Evolutionary conservation across 2,113 vertebrate genomes (phyloP), one percentile per base, ranked within the genome.

Genomic region (Leucosticte australis): DNA sequence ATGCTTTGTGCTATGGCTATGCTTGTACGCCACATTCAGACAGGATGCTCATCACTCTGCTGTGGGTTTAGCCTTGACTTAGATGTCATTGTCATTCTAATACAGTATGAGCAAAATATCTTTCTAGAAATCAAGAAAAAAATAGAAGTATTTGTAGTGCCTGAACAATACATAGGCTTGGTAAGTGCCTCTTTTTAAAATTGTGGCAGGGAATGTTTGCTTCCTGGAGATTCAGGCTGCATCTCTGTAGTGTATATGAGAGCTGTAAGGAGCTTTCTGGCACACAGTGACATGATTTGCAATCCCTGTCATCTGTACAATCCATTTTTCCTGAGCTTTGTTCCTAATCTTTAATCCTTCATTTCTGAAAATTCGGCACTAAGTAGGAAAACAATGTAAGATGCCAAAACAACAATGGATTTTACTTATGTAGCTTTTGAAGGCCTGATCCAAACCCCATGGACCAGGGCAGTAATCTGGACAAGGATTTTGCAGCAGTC

Each of bases 61-160:
- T 96, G 63, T 81, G 71, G 33, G 64, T 41, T 95, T 94, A 96
- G 56, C 96, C 97, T 97, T 91, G 96, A 92, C 88, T 97, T 85
- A 67, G 56, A 84, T 89, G 53, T 73, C 93, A 96, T 91, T 95
- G 73, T 94, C 50, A 87, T 95, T 94, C 65, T 96, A 97, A 96
- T 95, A 90, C 26, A 46, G n/a, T 42, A 96, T 93, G 92, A 95
- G 60, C 74, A 96, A 98, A 98, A 97, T 73, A 95, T 78, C 63
- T 94, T 96, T 83, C 64, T 94, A 76, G 74, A 93, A 92, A 95
- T 53, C 49, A 39, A 56, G 55, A 73, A 92, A 87, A 93, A 93
- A 94, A 83, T 11, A 49, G 13, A 82, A 86, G 59, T 75, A 64
- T 92, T 91, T 93, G 62, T 83, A 52, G 69, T 73, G 82, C 84